Percentiles rank a stretch among this genome's conserved stretches.
Conservation (phyloP, 2,888 invertebrate genomes). For the Colostygia pectinataria region DNA sequence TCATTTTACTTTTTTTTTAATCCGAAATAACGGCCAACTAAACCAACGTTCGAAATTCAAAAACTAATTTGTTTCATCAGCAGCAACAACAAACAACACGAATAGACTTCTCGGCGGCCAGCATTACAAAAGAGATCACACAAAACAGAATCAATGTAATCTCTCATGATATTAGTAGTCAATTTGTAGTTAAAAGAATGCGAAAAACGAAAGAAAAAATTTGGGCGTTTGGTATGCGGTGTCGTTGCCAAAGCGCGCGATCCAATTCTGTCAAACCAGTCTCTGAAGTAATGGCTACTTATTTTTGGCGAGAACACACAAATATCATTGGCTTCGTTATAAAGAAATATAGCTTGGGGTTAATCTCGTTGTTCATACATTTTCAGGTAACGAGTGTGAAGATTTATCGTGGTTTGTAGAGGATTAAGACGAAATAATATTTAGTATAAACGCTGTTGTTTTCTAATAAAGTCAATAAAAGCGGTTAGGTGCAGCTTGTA, state of each 20-base stretch:
- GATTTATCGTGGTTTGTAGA: slow-evolving; percentile 37
- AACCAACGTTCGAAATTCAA: slow-evolving; percentile 5
- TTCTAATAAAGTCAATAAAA: too few relatives aligned
- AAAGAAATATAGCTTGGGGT: slow-evolving; percentile 53
- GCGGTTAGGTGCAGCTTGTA: too few relatives aligned
- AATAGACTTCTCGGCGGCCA: slow-evolving; percentile 27
- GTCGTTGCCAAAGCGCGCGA: slow-evolving; percentile 61
- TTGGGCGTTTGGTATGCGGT: slow-evolving; percentile 35
- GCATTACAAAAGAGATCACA: slow-evolving; percentile 19
- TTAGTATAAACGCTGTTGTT: too few relatives aligned
- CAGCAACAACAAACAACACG: slow-evolving; percentile 17
- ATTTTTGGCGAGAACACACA: slow-evolving; percentile 71
- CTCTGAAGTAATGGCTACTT: slow-evolving; percentile 69
- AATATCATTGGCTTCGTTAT: slow-evolving; percentile 60
- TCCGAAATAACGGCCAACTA: too few relatives aligned
- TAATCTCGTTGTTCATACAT: slow-evolving; percentile 43
- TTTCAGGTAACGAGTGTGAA: slow-evolving; percentile 44
- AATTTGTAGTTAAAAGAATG: slow-evolving; percentile 39
- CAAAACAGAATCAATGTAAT: slow-evolving; percentile 32
- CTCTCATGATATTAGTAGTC: slow-evolving; percentile 36
- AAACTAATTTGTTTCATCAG: slow-evolving; percentile 6
- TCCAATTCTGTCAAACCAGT: slow-evolving; percentile 73
- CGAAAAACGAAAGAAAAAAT: slow-evolving; percentile 31
- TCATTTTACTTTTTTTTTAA: not conserved
- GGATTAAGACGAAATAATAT: slow-evolving; percentile 10